Conservation (phyloP, 2,888 invertebrate genomes). For the Cyclophora punctaria region DNA sequence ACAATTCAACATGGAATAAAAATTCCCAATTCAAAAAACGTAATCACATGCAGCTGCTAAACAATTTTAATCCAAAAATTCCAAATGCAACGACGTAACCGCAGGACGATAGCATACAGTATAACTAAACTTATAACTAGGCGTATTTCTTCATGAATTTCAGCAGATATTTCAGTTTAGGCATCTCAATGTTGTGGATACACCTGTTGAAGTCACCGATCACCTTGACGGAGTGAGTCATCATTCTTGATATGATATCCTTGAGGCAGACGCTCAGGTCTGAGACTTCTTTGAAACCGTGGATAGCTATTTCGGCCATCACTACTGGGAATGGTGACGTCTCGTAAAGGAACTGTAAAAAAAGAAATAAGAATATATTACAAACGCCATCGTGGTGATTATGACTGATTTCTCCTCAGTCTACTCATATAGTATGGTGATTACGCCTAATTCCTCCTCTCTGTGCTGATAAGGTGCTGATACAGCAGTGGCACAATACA, state of each 20-base stretch:
- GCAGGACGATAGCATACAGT: no score
- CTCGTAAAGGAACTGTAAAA: conserved; percentile 64
- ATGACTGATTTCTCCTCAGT: no score
- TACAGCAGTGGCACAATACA: no score
- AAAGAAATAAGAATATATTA: background rate
- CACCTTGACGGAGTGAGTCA: conserved; percentile 68
- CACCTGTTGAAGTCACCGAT: conserved; percentile 69
- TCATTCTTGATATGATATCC: conserved; percentile 67
- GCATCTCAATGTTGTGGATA: conserved; percentile 70
- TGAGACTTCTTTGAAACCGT: conserved; percentile 68
- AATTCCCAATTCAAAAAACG: no score
- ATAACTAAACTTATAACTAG: conserved; percentile 16
- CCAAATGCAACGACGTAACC: background rate
- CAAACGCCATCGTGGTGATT: no score
- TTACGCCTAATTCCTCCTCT: no score
- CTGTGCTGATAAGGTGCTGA: no score
- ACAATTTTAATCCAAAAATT: background rate
- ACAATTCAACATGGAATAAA: no score
- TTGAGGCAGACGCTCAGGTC: conserved; percentile 66
- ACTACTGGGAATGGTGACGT: conserved; percentile 68
- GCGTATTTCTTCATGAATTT: conserved; percentile 72
- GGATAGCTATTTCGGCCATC: conserved; percentile 67
- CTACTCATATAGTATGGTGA: no score
- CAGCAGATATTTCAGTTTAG: conserved; percentile 62
- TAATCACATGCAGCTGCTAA: no score